Percentiles rank a stretch among this genome's conserved stretches.
Conservation (phyloP, 1,140 invertebrate genomes). For the Batillaria attramentaria region DNA sequence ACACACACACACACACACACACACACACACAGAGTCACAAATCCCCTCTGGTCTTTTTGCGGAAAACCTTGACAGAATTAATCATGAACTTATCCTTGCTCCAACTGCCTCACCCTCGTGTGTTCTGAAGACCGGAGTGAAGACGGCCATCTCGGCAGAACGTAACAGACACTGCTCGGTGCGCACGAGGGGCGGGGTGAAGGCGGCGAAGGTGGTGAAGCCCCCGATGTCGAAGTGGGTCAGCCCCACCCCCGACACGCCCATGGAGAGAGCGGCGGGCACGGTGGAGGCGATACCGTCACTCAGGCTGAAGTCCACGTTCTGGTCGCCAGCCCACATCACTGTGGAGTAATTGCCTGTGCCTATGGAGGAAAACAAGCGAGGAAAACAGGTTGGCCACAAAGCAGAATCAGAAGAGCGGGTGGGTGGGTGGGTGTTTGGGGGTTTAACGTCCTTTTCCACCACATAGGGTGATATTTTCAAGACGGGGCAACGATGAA, state of each 20-base stretch:
- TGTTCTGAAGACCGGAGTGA: constrained; percentile 71
- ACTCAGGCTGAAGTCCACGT: constrained; percentile 68
- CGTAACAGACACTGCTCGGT: constrained; percentile 68
- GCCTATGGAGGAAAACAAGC: constrained; percentile 47
- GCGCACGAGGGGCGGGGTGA: constrained; percentile 47
- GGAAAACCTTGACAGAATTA: background rate
- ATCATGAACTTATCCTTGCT: background rate
- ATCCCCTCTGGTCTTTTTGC: background rate
- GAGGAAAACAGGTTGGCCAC: too few relatives aligned
- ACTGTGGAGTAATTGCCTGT: constrained; percentile 62
- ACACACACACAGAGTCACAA: background rate
- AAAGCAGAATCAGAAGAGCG: too few relatives aligned
- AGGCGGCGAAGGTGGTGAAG: constrained; percentile 65
- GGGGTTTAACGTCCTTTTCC: too few relatives aligned
- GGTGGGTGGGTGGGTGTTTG: too few relatives aligned
- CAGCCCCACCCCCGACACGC: constrained; percentile 66
- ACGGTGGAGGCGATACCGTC: constrained; percentile 70
- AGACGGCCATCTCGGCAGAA: constrained; percentile 71
- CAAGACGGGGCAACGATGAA: too few relatives aligned
- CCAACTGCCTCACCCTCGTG: constrained; percentile 66
- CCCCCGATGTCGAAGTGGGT: constrained; percentile 73
- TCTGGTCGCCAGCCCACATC: constrained; percentile 72
- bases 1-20: constrained; percentile 12
- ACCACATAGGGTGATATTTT: too few relatives aligned
- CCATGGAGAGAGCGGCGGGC: constrained; percentile 63